Evolutionary conservation across 2,888 invertebrate genomes (phyloP).

Genomic region (Steromphala cineraria): DNA sequence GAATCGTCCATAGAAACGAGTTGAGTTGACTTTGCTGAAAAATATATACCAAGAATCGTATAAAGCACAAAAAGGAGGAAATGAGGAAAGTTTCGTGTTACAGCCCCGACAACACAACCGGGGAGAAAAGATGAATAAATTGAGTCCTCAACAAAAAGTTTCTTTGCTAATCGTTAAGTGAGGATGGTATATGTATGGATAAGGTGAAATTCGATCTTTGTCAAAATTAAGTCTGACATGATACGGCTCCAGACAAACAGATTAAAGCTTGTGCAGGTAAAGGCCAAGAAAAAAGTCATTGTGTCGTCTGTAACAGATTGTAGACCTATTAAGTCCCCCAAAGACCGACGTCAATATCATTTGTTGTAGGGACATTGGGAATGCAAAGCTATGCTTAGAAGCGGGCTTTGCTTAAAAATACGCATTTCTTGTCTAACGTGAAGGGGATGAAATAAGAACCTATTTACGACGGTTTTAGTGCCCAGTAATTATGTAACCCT

Average conservation of each 20-base stretch:
- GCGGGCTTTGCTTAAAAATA: too few species aligned
- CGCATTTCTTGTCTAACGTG: too few species aligned
- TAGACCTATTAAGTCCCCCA: too few species aligned
- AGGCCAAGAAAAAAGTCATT: not conserved
- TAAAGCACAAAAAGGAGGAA: not conserved
- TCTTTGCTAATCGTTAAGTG: not conserved
- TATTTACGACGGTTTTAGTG: too few species aligned
- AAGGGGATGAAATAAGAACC: too few species aligned
- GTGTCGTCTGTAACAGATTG: too few species aligned
- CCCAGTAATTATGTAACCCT: too few species aligned
- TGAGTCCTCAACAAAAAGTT: not conserved
- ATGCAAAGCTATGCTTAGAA: too few species aligned
- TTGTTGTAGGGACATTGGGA: too few species aligned
- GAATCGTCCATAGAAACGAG: constrained; percentile 76
- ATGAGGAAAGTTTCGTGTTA: not conserved
- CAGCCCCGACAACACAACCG: not conserved
- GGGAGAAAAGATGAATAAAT: not conserved
- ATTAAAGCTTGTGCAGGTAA: not conserved
- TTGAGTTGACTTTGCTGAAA: constrained; percentile 64
- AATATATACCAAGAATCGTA: not conserved
- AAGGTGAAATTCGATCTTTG: not conserved
- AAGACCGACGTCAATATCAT: too few species aligned
- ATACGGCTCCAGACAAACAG: not conserved
- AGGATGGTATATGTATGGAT: not conserved
- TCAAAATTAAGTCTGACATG: not conserved